A percentile compares a stretch with the other conserved stretches of the same genome.
Conservation (phyloP, 2,797 vertebrate genomes). For the Simalia tracyae region DNA sequence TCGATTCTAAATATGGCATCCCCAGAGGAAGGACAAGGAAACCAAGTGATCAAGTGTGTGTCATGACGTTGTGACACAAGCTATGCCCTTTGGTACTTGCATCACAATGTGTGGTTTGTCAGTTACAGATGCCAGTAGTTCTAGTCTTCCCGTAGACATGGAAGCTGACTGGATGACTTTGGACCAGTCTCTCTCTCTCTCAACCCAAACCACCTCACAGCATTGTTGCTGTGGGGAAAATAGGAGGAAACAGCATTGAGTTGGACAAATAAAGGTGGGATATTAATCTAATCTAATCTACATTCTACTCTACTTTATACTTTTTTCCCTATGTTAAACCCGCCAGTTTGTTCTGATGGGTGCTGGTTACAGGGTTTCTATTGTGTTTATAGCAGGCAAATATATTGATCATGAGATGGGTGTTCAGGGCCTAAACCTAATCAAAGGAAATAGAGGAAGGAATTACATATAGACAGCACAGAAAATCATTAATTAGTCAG, state of each 20-base stretch:
- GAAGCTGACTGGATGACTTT: too few species aligned
- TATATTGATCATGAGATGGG: neutral
- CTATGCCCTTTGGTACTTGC: neutral
- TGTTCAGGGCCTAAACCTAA: neutral
- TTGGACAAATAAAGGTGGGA: neutral
- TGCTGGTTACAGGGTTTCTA: neutral
- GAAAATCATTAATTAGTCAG: neutral
- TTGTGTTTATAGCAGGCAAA: neutral
- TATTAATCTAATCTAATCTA: neutral
- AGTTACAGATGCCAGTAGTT: neutral
- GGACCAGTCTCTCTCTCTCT: too few species aligned
- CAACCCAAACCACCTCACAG: too few species aligned
- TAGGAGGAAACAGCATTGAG: neutral
- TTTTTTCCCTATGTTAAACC: neutral
- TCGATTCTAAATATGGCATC: neutral
- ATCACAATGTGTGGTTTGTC: neutral
- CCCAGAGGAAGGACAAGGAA: neutral
- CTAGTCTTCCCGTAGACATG: too few species aligned
- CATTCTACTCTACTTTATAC: neutral
- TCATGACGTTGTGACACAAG: neutral
- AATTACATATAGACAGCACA: neutral
- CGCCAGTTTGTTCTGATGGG: neutral
- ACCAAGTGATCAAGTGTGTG: neutral
- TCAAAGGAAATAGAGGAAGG: neutral
- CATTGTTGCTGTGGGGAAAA: neutral